Conservation (phyloP, 1,140 invertebrate genomes). For the Caenorhabditis briggsae region DNA sequence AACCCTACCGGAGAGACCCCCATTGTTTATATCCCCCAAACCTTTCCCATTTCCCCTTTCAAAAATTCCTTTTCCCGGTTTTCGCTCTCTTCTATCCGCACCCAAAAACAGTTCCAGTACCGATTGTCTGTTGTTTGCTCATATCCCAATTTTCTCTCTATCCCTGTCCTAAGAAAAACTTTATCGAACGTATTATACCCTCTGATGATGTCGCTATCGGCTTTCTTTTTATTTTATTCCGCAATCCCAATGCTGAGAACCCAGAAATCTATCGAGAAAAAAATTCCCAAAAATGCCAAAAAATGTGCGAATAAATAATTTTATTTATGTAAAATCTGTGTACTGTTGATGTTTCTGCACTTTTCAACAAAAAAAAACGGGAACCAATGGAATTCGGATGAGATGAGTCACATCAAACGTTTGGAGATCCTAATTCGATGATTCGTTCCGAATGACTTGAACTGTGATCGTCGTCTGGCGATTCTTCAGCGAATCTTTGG, state of each 20-base stretch:
- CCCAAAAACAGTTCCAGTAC: slow-evolving; percentile 41
- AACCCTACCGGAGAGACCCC: slow-evolving; percentile 7
- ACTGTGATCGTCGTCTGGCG: slow-evolving; percentile 24
- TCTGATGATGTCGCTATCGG: slow-evolving; percentile 49
- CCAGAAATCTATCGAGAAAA: slow-evolving; percentile 36
- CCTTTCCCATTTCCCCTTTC: slow-evolving; percentile 34
- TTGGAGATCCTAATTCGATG: slow-evolving; percentile 48
- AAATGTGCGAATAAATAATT: slow-evolving; percentile 50
- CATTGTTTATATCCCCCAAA: neutral
- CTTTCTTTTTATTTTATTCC: slow-evolving; percentile 20
- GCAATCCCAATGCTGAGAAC: slow-evolving; percentile 23
- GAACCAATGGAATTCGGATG: neutral
- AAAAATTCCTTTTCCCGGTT: slow-evolving; percentile 35
- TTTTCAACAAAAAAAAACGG: neutral
- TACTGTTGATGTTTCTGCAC: neutral
- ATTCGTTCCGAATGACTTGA: slow-evolving; percentile 51
- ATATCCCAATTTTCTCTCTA: neutral
- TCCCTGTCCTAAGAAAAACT: slow-evolving; percentile 24
- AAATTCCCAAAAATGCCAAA: slow-evolving; percentile 46
- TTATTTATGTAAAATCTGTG: neutral
- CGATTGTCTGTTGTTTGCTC: slow-evolving; percentile 39
- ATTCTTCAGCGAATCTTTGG: slow-evolving; percentile 32
- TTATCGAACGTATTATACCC: slow-evolving; percentile 51
- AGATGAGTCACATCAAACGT: slow-evolving; percentile 13
- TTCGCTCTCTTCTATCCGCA: slow-evolving; percentile 10